A percentile compares a stretch with the other conserved stretches of the same genome.
Conservation (phyloP, 2,113 vertebrate species). For the Podarcis cretensis region DNA sequence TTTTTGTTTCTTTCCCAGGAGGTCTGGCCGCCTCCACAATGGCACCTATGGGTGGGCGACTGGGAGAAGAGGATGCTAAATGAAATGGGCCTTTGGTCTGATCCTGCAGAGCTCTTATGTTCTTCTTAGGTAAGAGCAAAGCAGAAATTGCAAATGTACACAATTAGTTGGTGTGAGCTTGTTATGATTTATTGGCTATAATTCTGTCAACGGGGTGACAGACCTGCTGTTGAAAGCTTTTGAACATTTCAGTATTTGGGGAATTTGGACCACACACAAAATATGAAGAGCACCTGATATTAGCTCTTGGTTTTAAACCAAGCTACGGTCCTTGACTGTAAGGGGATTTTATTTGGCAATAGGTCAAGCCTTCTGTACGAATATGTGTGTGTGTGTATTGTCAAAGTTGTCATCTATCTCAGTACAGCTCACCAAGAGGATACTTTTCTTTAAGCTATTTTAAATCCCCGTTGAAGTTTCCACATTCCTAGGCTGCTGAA, state of each 20-base stretch:
- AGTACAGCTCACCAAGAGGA: background rate
- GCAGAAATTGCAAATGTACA: background rate
- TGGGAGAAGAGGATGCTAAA: too few species aligned
- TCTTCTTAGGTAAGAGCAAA: background rate
- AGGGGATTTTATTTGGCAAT: slow-evolving; percentile 10
- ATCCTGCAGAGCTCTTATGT: too few species aligned
- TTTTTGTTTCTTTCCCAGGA: too few species aligned
- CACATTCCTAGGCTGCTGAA: background rate
- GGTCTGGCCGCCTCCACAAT: too few species aligned
- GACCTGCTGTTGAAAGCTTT: background rate
- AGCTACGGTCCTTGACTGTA: background rate
- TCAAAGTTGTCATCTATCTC: background rate
- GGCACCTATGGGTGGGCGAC: too few species aligned
- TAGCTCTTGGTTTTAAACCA: background rate
- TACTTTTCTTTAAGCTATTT: background rate
- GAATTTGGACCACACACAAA: background rate
- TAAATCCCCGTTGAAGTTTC: background rate
- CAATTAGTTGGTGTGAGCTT: background rate
- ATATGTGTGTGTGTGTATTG: too few species aligned
- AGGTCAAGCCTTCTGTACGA: background rate
- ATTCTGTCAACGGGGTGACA: background rate
- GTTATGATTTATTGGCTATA: too few species aligned
- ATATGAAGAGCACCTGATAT: background rate
- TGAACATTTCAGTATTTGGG: rapidly evolving
- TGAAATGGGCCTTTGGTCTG: too few species aligned